Percentiles rank a stretch among this genome's conserved stretches.
Evolutionary conservation across 1,140 invertebrate species (phyloP).

Genomic region (Streblospio benedicti): DNA sequence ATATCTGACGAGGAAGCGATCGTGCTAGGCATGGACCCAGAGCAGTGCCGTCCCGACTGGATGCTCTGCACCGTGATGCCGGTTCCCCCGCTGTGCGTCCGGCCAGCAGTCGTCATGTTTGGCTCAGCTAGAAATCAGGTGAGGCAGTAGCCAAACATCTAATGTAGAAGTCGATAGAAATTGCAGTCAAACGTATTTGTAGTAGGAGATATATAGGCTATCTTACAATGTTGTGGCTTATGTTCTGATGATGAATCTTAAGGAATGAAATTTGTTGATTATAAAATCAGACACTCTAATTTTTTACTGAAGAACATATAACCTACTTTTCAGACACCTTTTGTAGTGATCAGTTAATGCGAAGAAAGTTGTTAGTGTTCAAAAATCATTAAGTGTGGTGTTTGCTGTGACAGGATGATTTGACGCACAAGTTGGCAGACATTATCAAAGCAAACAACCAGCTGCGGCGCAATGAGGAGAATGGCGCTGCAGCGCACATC

Average conservation of each 20-base stretch:
- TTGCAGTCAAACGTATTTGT: too few species aligned
- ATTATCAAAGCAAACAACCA: conserved; percentile 99
- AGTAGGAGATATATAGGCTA: too few species aligned
- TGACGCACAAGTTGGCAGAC: conserved; percentile 96
- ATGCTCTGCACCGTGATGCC: conserved; percentile 97
- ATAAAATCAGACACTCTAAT: too few species aligned
- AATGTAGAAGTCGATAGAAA: too few species aligned
- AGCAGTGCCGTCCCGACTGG: conserved; percentile 95
- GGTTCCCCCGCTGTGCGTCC: conserved; percentile 82
- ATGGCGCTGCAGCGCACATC: conserved; percentile 92
- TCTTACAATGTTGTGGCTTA: too few species aligned
- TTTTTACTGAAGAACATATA: not conserved
- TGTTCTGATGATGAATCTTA: too few species aligned
- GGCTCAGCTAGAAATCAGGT: conserved; percentile 90
- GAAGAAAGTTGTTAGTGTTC: too few species aligned
- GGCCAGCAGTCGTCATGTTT: conserved; percentile 98
- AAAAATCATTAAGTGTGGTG: too few species aligned
- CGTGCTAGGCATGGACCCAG: conserved; percentile 90
- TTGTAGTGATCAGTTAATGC: too few species aligned
- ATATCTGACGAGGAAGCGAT: conserved; percentile 96
- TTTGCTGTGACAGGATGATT: conserved; percentile 95
- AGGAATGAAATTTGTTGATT: too few species aligned
- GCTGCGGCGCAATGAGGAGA: conserved; percentile 82
- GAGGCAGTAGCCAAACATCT: too few species aligned
- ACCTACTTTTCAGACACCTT: too few species aligned